Percentiles rank a stretch among this genome's conserved stretches.
These are phyloP conservation scores for Sturnus vulgaris DNA, from an alignment of 2,113 vertebrate species.

Conservation along the genomic window DNA sequence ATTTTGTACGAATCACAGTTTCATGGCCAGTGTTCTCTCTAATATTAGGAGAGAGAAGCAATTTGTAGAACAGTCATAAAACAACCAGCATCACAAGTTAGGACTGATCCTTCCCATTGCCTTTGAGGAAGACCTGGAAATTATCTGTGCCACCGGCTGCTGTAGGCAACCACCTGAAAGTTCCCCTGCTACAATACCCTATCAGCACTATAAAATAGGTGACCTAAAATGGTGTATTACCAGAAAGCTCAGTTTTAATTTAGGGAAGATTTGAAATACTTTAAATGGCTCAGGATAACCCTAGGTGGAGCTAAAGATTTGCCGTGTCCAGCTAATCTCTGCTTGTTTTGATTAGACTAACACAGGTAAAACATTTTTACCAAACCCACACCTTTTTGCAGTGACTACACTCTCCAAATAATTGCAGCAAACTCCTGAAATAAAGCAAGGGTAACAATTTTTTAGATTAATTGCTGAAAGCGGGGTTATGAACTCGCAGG, in stretches of 20 bases:
- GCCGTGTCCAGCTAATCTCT: not conserved
- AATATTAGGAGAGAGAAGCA: not conserved
- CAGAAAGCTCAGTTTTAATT: not conserved
- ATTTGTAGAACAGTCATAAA: not conserved
- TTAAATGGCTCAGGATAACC: not conserved
- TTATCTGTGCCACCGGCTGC: not conserved
- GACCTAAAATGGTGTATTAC: not conserved
- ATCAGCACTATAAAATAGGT: not conserved
- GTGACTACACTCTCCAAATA: not conserved
- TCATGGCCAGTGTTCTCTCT: not conserved
- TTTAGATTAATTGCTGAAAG: not conserved
- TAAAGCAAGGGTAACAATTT: not conserved
- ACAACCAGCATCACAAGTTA: not conserved
- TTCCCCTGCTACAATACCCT: not conserved
- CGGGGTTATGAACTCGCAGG: not conserved
- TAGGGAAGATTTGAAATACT: not conserved
- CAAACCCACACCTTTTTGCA: not conserved
- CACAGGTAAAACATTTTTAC: not conserved
- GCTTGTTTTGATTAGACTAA: not conserved
- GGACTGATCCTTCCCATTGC: not conserved
- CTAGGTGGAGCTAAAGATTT: constrained; percentile 22
- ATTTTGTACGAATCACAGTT: not conserved
- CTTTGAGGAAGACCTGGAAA: not conserved
- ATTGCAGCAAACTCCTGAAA: not conserved
- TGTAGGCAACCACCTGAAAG: not conserved